These are phyloP conservation scores for Pseudomyrmex cubaensis DNA, from an alignment of 1,140 invertebrate species.

Conservation along the genomic window DNA sequence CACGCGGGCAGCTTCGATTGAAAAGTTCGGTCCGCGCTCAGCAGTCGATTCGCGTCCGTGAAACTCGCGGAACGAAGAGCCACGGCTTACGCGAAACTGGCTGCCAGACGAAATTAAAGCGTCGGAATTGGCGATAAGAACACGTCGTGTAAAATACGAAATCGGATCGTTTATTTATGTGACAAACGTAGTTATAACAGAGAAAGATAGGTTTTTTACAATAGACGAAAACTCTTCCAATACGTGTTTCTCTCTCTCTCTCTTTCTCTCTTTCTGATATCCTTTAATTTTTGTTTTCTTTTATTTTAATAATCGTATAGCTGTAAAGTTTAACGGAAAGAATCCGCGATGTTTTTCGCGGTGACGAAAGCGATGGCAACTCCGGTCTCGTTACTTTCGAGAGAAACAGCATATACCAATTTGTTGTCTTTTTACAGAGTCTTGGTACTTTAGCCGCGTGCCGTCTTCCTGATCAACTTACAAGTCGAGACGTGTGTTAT, in stretches of 20 bases:
- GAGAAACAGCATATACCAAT: too few species aligned
- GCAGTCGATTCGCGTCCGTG: constrained; percentile 52
- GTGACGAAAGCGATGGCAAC: background rate
- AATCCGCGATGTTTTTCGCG: constrained; percentile 21
- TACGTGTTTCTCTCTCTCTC: background rate
- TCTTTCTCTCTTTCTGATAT: too few species aligned
- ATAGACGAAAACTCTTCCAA: constrained; percentile 4
- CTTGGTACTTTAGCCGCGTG: too few species aligned
- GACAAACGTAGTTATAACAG: constrained; percentile 50
- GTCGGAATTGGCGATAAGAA: constrained; percentile 31
- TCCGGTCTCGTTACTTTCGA: too few species aligned
- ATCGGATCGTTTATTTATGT: constrained; percentile 41
- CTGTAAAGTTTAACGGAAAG: constrained; percentile 14
- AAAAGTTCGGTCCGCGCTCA: constrained; percentile 50
- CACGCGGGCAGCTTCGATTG: constrained; percentile 14
- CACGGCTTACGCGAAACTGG: constrained; percentile 24
- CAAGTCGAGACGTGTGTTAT: too few species aligned
- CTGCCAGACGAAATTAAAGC: constrained; percentile 62
- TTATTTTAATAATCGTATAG: constrained; percentile 37
- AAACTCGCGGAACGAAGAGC: constrained; percentile 33
- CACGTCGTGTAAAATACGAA: constrained; percentile 39
- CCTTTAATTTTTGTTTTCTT: background rate
- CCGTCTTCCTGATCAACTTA: too few species aligned
- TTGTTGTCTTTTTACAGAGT: too few species aligned
- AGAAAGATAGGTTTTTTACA: background rate